Evolutionary conservation across 2,888 invertebrate species (phyloP).

Genomic region (Coronaproctus castanopsis): DNA sequence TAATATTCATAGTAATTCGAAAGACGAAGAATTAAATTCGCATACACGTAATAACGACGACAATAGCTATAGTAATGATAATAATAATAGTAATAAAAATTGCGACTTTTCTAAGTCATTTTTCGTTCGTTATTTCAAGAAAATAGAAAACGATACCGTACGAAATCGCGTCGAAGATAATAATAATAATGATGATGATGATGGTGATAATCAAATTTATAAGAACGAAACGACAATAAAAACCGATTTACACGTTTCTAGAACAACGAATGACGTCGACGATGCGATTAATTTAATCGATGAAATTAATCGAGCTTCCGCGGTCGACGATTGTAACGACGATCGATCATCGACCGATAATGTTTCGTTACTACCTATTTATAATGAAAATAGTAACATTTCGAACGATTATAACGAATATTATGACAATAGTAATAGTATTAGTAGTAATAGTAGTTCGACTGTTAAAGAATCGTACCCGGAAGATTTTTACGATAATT

Average conservation of each 20-base stretch:
- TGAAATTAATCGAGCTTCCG: background rate
- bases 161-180: background rate
- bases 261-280: background rate
- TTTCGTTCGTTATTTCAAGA: background rate
- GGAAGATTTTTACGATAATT: conserved; percentile 24
- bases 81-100: background rate
- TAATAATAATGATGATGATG: background rate
- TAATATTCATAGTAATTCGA: background rate
- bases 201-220: too few species aligned
- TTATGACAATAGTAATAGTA: too few species aligned
- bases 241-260: too few species aligned
- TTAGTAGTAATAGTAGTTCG: background rate
- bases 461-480: background rate
- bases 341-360: background rate
- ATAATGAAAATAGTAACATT: background rate
- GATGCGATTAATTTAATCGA: background rate
- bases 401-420: background rate
- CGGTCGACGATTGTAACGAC: background rate
- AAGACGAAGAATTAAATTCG: background rate
- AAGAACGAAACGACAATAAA: too few species aligned
- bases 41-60: too few species aligned
- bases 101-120: background rate
- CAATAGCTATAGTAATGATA: background rate
- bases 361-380: background rate
- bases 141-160: too few species aligned